phyloP scores from a whole-genome alignment of 2,888 invertebrate species.

The Hoplodrina blanda region DNA sequence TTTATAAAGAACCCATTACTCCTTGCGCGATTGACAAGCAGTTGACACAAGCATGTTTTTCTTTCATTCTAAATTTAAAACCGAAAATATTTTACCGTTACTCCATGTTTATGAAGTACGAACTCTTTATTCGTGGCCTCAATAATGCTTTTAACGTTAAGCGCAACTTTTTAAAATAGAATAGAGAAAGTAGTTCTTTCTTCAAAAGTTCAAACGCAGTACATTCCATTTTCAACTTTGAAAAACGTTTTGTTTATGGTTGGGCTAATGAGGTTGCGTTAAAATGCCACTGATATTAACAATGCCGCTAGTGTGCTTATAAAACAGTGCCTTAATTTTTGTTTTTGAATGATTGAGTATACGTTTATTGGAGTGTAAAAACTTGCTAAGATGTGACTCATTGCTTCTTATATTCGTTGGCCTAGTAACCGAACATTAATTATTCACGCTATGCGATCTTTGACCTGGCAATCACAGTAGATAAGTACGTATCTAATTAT shows the following conservation, averaged over 20 bases:
- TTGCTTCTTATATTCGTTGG: constrained; percentile 39
- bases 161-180: constrained; percentile 62
- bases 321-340: constrained; percentile 28
- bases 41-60: constrained; percentile 50
- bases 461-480: constrained; percentile 54
- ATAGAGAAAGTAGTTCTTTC: constrained; percentile 63
- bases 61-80: constrained; percentile 46
- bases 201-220: constrained; percentile 47
- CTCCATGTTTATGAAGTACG: constrained; percentile 47
- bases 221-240: constrained; percentile 59
- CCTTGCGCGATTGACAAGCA: constrained; percentile 32
- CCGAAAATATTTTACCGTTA: constrained; percentile 60
- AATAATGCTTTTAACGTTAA: constrained; percentile 57
- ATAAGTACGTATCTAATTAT: constrained; percentile 32
- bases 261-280: constrained; percentile 53
- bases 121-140: constrained; percentile 60
- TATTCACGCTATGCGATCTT: constrained; percentile 50
- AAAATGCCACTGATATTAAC: constrained; percentile 29
- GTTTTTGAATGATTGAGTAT: constrained; percentile 30
- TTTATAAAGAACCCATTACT: constrained; percentile 27
- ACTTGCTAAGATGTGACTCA: constrained; percentile 40
- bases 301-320: constrained; percentile 50
- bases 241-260: constrained; percentile 60
- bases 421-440: constrained; percentile 52
- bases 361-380: constrained; percentile 11